A percentile compares a stretch with the other conserved stretches of the same genome.
phyloP scores from a whole-genome alignment of 30 jellyfish, hydroid and myxozoan species.

The Aurelia aurita complex sp. Pacific region DNA sequence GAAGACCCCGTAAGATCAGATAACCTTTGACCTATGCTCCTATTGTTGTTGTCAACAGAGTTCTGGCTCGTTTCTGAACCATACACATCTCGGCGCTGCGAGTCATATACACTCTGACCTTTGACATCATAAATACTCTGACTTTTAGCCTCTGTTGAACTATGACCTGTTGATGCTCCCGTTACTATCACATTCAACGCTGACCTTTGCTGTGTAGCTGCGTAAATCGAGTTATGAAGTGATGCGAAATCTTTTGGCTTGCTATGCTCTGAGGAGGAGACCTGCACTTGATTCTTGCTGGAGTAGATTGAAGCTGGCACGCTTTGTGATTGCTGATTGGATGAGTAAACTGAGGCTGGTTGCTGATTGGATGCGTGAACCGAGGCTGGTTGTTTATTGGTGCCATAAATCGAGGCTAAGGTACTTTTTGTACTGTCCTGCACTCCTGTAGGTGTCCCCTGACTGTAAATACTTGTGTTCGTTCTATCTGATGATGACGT shows the following conservation, averaged over 20 bases:
- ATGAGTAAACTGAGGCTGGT: too few relatives aligned
- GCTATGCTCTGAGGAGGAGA: neutral
- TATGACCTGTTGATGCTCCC: constrained; percentile 12
- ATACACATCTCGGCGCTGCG: neutral
- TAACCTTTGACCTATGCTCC: constrained; percentile 33
- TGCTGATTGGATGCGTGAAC: too few relatives aligned
- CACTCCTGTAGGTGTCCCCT: neutral
- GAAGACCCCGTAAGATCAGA: constrained; percentile 1
- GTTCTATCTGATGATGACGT: constrained; percentile 33
- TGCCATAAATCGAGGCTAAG: too few relatives aligned
- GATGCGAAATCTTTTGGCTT: constrained; percentile 58
- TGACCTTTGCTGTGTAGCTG: constrained; percentile 59
- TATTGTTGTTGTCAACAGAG: constrained; percentile 3
- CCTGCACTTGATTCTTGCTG: neutral
- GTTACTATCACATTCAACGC: constrained; percentile 23
- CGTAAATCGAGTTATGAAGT: constrained; percentile 57
- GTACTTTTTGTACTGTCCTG: neutral
- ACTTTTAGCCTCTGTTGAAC: constrained; percentile 31
- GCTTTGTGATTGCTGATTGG: constrained; percentile 1
- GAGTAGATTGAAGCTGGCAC: constrained; percentile 36
- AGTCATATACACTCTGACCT: constrained; percentile 19
- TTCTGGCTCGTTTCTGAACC: neutral
- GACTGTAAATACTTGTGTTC: constrained; percentile 18
- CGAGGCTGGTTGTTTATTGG: too few relatives aligned
- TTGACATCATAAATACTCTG: constrained; percentile 21